Base-by-base conservation (phyloP, 2,888 invertebrate genomes). In the Cancer borealis region DNA sequence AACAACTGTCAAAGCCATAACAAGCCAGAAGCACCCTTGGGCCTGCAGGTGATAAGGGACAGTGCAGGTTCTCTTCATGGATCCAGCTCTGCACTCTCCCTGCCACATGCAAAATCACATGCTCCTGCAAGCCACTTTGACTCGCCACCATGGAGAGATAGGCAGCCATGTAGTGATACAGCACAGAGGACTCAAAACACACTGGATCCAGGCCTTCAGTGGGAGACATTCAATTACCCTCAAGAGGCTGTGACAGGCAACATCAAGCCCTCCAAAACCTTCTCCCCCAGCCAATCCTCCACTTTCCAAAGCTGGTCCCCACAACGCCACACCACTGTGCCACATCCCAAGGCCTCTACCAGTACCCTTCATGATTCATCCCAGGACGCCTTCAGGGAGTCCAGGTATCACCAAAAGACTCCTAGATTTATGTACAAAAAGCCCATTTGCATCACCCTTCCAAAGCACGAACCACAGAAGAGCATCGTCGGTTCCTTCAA, bases 381-480 rank as follows among this genome's bases (percentile, higher is more conserved):
- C 10, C 39, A 84, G 39, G 39, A 17, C 26, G 14, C 39, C 2
- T 14, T 39, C n/a, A 39, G 84, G 84, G 84, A 84, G 30, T 30
- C 39, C 84, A 84, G 3, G 39, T 84, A 84, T 17, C 30, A 39
- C 12, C 84, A 12, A 17, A 84, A 39, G 17, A 3, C 39, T 12
- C 30, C 84, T 0, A 84, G 39, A 17, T 39, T 14, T 30, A 39
- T 84, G 84, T 17, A 30, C 39, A 84, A 84, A 84, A 84, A 84
- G 39, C 84, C 84, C 30, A 84, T 84, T 12, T 39, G 84, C n/a
- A 84, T 84, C 39, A 84, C 84, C 39, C 84, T 84, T n/a, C 84
- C 84, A 39, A 84, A 84, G 84, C 30, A 84, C 17, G 39, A 84
- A 84, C 84, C 84, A 14, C 84, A 84, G 30, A 84, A 84, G 84